These are phyloP conservation scores for Lithophane ornitopus DNA, from an alignment of 2,888 invertebrate genomes.

Conservation along the genomic window DNA sequence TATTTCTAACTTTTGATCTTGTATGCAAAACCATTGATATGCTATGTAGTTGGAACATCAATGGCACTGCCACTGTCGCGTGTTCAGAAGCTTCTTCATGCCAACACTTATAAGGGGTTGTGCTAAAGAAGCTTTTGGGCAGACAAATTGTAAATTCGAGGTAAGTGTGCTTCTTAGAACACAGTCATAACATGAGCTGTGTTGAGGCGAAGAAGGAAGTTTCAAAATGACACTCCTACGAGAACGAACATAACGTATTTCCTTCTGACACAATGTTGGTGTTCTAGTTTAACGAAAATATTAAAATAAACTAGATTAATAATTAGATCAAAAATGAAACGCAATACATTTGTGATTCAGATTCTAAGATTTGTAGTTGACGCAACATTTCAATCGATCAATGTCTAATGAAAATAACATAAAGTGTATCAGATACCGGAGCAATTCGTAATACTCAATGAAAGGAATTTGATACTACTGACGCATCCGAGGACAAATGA, in stretches of 20 bases:
- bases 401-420: slow-evolving; percentile 44
- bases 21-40: not conserved
- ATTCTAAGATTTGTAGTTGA: slow-evolving; percentile 15
- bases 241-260: not conserved
- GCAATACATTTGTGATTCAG: slow-evolving; percentile 41
- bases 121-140: not conserved
- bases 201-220: not conserved
- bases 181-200: too few relatives aligned
- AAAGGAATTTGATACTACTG: slow-evolving; percentile 28
- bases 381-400: slow-evolving; percentile 43
- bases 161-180: not conserved
- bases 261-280: not conserved
- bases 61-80: not conserved
- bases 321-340: slow-evolving; percentile 33
- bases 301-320: slow-evolving; percentile 10
- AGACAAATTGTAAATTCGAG: not conserved
- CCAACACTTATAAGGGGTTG: not conserved
- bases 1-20: not conserved
- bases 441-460: slow-evolving; percentile 23
- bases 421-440: slow-evolving; percentile 27
- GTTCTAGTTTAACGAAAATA: not conserved
- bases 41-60: not conserved
- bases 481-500: not conserved
- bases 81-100: not conserved
- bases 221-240: not conserved